Percentiles rank a stretch among this genome's conserved stretches.
phyloP scores from a whole-genome alignment of 2,113 vertebrate species.

The Sinocyclocheilus anshuiensis region DNA sequence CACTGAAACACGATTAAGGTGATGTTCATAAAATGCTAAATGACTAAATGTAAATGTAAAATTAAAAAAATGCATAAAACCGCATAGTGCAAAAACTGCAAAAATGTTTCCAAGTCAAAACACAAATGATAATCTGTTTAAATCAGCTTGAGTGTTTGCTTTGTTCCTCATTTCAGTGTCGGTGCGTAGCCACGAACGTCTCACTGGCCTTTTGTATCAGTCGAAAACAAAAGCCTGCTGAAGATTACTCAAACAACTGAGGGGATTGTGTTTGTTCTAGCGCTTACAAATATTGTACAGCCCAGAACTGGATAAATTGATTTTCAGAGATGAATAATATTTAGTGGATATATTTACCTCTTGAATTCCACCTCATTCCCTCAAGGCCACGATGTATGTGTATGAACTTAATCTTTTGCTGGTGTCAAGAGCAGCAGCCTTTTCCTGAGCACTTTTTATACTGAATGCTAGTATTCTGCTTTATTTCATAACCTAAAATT shows the following conservation, averaged over 20 bases:
- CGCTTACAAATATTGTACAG: neutral
- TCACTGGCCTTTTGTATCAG: constrained; percentile 1
- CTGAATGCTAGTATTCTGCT: neutral
- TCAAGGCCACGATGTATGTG: neutral
- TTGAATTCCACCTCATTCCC: neutral
- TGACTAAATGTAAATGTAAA: too few species aligned
- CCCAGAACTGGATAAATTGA: neutral
- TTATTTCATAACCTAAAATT: neutral
- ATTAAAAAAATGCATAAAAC: neutral
- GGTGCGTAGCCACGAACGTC: neutral
- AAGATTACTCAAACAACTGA: constrained; percentile 29
- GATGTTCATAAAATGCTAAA: neutral
- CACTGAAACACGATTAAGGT: constrained; percentile 4
- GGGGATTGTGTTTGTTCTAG: neutral
- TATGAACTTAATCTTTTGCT: neutral
- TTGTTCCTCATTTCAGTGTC: neutral
- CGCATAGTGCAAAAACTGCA: neutral
- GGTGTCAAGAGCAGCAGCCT: neutral
- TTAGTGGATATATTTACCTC: neutral
- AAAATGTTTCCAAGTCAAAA: neutral
- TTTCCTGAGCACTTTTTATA: neutral
- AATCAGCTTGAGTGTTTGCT: constrained; percentile 1
- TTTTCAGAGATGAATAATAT: constrained; percentile 12
- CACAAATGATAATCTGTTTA: constrained; percentile 8
- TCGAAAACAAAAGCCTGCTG: neutral